phyloP scores from a whole-genome alignment of 1,140 invertebrate genomes.

The Trichoplusia ni region DNA sequence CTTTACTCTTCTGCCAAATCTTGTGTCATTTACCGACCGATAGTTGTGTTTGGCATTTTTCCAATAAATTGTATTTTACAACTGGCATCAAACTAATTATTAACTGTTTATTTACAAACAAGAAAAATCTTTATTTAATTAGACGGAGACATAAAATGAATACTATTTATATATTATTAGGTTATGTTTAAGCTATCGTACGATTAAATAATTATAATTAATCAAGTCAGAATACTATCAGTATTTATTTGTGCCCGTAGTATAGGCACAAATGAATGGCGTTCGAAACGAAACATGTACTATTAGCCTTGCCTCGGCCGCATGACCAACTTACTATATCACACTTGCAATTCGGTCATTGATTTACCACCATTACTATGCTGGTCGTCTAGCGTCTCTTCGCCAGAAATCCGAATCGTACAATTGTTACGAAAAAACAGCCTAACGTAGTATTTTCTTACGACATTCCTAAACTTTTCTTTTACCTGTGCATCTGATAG shows the following conservation, averaged over 20 bases:
- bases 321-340: constrained; percentile 67
- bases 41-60: constrained; percentile 22
- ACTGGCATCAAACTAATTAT: constrained; percentile 34
- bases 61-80: constrained; percentile 34
- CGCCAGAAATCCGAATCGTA: constrained; percentile 33
- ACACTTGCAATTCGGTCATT: constrained; percentile 43
- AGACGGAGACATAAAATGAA: no score
- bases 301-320: constrained; percentile 50
- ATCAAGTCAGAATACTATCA: no score
- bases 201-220: not conserved
- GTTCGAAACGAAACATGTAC: constrained; percentile 43
- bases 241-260: no score
- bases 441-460: not conserved
- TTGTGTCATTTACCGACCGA: constrained; percentile 37
- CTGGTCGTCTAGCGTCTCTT: constrained; percentile 40
- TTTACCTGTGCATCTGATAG: no score
- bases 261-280: constrained; percentile 57
- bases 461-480: no score
- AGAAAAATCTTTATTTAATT: not conserved
- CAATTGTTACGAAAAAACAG: constrained; percentile 13
- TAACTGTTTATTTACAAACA: constrained; percentile 19
- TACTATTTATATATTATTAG: no score
- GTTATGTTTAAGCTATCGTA: not conserved
- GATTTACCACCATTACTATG: constrained; percentile 70
- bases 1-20: constrained; percentile 30